Conservation (phyloP, 2,888 invertebrate genomes). For the Drosophila antonietae region DNA sequence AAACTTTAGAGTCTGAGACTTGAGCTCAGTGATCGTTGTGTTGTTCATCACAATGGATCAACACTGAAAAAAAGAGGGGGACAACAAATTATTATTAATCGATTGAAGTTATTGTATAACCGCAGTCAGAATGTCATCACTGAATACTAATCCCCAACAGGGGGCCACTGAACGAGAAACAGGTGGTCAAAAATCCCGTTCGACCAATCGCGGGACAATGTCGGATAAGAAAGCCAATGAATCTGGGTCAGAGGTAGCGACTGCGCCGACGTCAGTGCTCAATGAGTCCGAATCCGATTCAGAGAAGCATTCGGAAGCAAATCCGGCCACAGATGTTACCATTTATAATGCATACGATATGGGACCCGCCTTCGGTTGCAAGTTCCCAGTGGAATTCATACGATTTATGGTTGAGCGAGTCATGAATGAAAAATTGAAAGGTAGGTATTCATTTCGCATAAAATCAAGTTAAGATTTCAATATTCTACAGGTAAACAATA, state of each 20-base stretch:
- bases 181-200: constrained; percentile 5
- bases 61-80: background rate
- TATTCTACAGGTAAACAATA: constrained; percentile 45
- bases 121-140: constrained; percentile 26
- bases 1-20: background rate
- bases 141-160: constrained; percentile 3
- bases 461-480: background rate
- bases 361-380: constrained; percentile 65
- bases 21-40: constrained; percentile 6
- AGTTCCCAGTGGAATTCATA: constrained; percentile 60
- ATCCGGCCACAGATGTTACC: constrained; percentile 58
- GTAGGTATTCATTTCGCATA: constrained; percentile 2
- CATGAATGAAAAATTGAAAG: constrained; percentile 28
- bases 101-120: background rate
- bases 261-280: fast-evolving
- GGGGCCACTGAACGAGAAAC: background rate
- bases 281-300: constrained; percentile 22
- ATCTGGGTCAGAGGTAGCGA: background rate
- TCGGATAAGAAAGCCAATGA: background rate
- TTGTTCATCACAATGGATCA: background rate
- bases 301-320: constrained; percentile 25
- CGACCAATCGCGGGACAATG: background rate
- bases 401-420: constrained; percentile 36
- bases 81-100: background rate
- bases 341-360: constrained; percentile 57